A percentile compares a stretch with the other conserved stretches of the same genome.
These are phyloP conservation scores for Eupithecia subumbrata DNA, from an alignment of 2,888 invertebrate species.

Conservation along the genomic window DNA sequence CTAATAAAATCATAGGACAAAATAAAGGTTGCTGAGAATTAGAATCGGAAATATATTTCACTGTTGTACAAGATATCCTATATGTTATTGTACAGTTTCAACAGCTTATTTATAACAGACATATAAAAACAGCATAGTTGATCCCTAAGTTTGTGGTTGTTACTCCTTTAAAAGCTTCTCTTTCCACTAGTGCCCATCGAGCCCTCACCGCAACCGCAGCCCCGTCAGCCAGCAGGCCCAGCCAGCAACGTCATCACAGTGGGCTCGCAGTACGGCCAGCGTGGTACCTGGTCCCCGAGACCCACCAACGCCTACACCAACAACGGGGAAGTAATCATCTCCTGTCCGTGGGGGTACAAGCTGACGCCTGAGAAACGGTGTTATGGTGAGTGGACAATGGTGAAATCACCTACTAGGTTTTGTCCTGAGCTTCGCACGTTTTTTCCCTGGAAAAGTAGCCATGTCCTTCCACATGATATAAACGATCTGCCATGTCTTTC, in stretches of 20 bases:
- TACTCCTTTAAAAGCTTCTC: not conserved
- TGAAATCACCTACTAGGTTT: too few species aligned
- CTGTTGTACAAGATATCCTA: too few species aligned
- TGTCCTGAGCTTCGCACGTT: too few species aligned
- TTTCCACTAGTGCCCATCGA: constrained; percentile 34
- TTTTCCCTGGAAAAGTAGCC: too few species aligned
- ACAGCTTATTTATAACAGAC: too few species aligned
- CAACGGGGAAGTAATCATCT: constrained; percentile 57
- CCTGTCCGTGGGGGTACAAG: constrained; percentile 92
- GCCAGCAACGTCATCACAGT: constrained; percentile 73
- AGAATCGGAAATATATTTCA: too few species aligned
- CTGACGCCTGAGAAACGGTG: constrained; percentile 89
- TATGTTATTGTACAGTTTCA: too few species aligned
- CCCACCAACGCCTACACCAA: constrained; percentile 59
- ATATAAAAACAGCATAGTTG: too few species aligned
- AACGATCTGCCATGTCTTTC: too few species aligned
- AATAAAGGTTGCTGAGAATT: too few species aligned
- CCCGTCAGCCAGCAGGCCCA: constrained; percentile 42
- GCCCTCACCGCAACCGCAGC: constrained; percentile 26
- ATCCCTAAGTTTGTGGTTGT: not conserved
- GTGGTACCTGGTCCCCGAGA: constrained; percentile 63
- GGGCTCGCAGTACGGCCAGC: constrained; percentile 75
- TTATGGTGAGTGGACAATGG: constrained; percentile 56
- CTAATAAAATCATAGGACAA: too few species aligned
- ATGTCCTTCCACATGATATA: too few species aligned